Percentiles rank a stretch among this genome's conserved stretches.
Evolutionary conservation across 2,888 invertebrate species (phyloP).

Genomic region (Leucophenga montana): DNA sequence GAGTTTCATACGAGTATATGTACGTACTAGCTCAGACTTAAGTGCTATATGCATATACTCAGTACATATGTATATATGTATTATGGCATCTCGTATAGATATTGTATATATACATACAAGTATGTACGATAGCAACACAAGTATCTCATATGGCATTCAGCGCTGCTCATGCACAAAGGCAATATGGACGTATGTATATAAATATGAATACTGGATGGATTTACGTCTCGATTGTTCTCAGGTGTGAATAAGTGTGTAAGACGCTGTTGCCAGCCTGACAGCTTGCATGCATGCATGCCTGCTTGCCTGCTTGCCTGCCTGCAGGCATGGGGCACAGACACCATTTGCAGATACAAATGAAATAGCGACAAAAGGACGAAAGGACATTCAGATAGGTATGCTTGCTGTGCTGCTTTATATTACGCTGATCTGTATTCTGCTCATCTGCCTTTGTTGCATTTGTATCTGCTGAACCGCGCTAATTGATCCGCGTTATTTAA

Average conservation of each 20-base stretch:
- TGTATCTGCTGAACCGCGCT: conserved; percentile 72
- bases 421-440: conserved; percentile 8
- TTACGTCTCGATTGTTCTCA: conserved; percentile 67
- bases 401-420: neutral
- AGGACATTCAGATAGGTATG: conserved; percentile 2
- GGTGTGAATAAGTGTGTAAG: conserved; percentile 73
- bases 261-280: conserved; percentile 60
- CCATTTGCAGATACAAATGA: neutral
- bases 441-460: conserved; percentile 55
- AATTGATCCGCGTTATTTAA: conserved; percentile 73
- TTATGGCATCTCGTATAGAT: too few species aligned
- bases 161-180: conserved; percentile 57
- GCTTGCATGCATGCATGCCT: conserved; percentile 27
- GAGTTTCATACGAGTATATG: conserved; percentile 4
- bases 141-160: conserved; percentile 52
- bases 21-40: neutral
- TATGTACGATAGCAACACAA: too few species aligned
- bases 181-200: conserved; percentile 27
- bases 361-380: neutral
- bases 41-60: neutral
- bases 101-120: too few species aligned
- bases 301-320: too few species aligned
- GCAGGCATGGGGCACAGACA: conserved; percentile 33
- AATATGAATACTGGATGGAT: conserved; percentile 30
- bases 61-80: too few species aligned